Evolutionary conservation across 2,113 vertebrate species (phyloP).

Genomic region (Tachycineta bicolor): DNA sequence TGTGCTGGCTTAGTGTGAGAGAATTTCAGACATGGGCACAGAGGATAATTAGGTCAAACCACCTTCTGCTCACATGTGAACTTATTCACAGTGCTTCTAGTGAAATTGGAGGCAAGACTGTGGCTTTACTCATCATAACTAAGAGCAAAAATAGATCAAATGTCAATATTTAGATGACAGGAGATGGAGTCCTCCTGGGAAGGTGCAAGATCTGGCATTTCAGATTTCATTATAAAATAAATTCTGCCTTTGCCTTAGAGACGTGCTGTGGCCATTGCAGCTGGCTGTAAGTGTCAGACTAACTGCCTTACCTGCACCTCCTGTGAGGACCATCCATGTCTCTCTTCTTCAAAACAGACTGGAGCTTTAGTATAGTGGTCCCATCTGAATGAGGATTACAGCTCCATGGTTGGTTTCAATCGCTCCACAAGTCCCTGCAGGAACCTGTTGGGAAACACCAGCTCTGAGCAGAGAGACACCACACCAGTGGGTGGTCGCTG

Average conservation of each 20-base stretch:
- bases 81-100: not conserved
- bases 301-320: not conserved
- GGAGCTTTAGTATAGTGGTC: not conserved
- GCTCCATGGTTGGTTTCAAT: not conserved
- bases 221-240: not conserved
- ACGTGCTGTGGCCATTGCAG: not conserved
- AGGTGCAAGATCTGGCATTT: not conserved
- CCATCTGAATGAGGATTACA: not conserved
- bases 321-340: not conserved
- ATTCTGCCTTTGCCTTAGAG: not conserved
- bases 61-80: not conserved
- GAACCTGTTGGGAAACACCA: not conserved
- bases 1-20: not conserved
- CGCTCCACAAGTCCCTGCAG: not conserved
- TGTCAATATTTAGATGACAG: not conserved
- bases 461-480: not conserved
- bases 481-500: not conserved
- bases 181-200: not conserved
- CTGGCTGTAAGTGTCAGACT: not conserved
- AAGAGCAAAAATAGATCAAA: slow-evolving; percentile 11
- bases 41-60: not conserved
- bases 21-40: not conserved
- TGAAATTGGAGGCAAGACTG: not conserved
- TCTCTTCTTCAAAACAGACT: not conserved
- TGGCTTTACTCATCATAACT: not conserved